Evolutionary conservation across 2,113 vertebrate species (phyloP).

Genomic region (Podarcis raffonei): DNA sequence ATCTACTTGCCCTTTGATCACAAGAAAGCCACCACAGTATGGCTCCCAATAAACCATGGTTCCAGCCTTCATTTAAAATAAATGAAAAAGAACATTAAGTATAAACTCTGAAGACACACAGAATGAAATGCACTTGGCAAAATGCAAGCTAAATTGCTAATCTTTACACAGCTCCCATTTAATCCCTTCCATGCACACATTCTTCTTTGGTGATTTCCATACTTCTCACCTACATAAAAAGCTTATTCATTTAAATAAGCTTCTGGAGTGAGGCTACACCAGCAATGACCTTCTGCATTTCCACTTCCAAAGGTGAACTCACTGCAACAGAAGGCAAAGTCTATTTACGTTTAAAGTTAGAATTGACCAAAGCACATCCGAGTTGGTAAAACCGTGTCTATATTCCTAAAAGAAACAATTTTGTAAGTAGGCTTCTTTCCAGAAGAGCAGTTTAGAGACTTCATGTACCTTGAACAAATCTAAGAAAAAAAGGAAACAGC

Average conservation of each 20-base stretch:
- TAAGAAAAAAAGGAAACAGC: conserved; percentile 39
- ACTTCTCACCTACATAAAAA: conserved; percentile 29
- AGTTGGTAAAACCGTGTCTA: conserved; percentile 28
- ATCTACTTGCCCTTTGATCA: not conserved
- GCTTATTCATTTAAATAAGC: conserved; percentile 30
- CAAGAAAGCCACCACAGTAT: not conserved
- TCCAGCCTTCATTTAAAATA: not conserved
- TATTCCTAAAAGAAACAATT: conserved; percentile 49
- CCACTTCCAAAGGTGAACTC: conserved; percentile 33
- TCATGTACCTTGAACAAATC: conserved; percentile 47
- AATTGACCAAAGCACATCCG: conserved; percentile 38
- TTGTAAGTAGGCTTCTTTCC: conserved; percentile 18
- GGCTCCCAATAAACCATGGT: not conserved
- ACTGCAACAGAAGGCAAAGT: conserved; percentile 16
- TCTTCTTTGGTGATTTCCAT: conserved; percentile 27
- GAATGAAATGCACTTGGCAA: not conserved
- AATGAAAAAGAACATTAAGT: not conserved
- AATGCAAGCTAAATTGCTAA: not conserved
- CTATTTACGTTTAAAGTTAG: conserved; percentile 14
- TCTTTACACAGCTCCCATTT: not conserved
- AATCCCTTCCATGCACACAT: not conserved
- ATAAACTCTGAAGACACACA: not conserved
- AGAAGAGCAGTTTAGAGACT: conserved; percentile 32
- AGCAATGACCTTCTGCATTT: conserved; percentile 30
- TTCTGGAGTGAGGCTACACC: conserved; percentile 8